Evolutionary conservation across 2,113 vertebrate species (phyloP), one percentile per base, ranked within the genome.

Genomic region (Chlorodrepanis virens): DNA sequence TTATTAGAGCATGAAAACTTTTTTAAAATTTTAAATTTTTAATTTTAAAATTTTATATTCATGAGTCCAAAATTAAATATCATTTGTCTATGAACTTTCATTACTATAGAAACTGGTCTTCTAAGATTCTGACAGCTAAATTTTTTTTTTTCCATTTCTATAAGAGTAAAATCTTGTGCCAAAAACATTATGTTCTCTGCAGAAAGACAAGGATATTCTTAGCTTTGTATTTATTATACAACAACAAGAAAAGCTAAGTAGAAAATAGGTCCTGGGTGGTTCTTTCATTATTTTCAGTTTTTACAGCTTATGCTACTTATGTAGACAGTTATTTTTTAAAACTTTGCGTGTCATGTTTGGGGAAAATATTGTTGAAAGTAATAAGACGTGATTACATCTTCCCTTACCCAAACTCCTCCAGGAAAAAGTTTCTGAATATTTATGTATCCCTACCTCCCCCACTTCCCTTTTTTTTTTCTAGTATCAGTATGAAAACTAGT

Each of bases 141-240:
- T 35, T 24, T 35, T 42, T 69, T 71, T 39, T 78, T 72, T 35
- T 35, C 31, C 15, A 20, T 80, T 92, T 80, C 33, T 76, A 16
- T 21, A 49, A 33, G 12, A 87, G 18, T 63, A 83, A 87, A 94
- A 54, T 77, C 42, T 83, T 63, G 16, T 75, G 68, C 60, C 80
- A 78, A 91, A 96, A 88, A 0, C 23, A 37, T 47, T 56, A 33
- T 74, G 31, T 80, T 89, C 87, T 89, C 20, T 50, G 23, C 14
- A 74, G 47, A 87, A 81, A 91, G 68, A 83, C 25, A 70, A 53
- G 80, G 39, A 63, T 54, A 67, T 81, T 60, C n/a, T 78, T 89
- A 87, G 37, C 6, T 77, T 84, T 77, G 40, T 65, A 45, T 37
- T 74, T 70, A 69, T n/a, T 79, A 42, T 15, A n/a, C 31, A 59